phyloP scores from a whole-genome alignment of 2,113 vertebrate species.

The Rhinoderma darwinii region DNA sequence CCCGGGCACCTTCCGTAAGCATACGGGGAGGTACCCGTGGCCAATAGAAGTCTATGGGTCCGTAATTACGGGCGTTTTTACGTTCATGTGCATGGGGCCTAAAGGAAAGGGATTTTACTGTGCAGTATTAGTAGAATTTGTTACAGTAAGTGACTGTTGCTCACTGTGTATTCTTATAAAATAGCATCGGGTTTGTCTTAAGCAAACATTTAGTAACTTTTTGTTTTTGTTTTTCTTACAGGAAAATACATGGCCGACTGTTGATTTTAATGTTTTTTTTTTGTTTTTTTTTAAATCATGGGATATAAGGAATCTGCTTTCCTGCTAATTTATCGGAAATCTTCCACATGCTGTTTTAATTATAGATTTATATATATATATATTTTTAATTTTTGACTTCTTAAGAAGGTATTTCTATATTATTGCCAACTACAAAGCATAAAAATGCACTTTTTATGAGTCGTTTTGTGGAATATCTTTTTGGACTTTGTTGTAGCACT shows the following conservation, averaged over 20 bases:
- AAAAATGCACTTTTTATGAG: constrained; percentile 78
- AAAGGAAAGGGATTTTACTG: too few relatives aligned
- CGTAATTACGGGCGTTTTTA: too few relatives aligned
- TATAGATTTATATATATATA: constrained; percentile 66
- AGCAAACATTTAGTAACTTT: neutral
- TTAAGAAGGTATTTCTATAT: constrained; percentile 63
- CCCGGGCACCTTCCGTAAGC: too few relatives aligned
- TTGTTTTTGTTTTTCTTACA: constrained; percentile 66
- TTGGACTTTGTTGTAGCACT: constrained; percentile 86
- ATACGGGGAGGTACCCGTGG: too few relatives aligned
- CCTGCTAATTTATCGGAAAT: constrained; percentile 61
- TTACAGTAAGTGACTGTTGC: too few relatives aligned
- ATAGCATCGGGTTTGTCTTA: neutral
- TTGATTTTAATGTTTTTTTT: constrained; percentile 72
- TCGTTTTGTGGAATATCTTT: constrained; percentile 74
- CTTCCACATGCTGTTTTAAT: constrained; percentile 75
- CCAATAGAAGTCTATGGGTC: too few relatives aligned
- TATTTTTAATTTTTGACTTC: constrained; percentile 61
- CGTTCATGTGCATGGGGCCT: too few relatives aligned
- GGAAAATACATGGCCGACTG: constrained; percentile 97
- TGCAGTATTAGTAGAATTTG: too few relatives aligned
- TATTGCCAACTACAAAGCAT: constrained; percentile 69
- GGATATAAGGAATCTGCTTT: constrained; percentile 62
- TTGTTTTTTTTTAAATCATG: constrained; percentile 42
- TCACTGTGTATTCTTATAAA: too few relatives aligned